These are phyloP conservation scores for Labia minor DNA, from an alignment of 2,888 invertebrate species.

Conservation along the genomic window DNA sequence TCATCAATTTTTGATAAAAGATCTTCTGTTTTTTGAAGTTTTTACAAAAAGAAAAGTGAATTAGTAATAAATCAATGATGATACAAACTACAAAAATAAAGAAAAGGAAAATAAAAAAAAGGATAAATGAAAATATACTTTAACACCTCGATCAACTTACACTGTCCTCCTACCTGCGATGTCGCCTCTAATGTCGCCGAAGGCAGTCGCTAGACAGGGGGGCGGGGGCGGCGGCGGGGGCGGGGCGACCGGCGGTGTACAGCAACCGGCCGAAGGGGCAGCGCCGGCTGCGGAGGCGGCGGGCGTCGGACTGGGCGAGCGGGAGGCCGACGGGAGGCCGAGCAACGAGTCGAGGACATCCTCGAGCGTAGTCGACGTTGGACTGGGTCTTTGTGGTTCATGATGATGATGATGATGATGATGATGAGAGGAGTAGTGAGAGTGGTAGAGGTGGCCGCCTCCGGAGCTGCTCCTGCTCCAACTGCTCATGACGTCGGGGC, in stretches of 20 bases:
- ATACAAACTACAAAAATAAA: background rate
- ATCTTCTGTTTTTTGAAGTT: too few relatives aligned
- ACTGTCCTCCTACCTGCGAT: slow-evolving; percentile 62
- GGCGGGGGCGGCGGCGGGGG: slow-evolving; percentile 29
- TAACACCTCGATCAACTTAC: slow-evolving; percentile 50
- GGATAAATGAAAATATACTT: background rate
- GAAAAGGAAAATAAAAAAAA: background rate
- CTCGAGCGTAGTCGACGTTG: slow-evolving; percentile 78
- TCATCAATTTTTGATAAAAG: too few relatives aligned
- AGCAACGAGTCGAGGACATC: slow-evolving; percentile 87
- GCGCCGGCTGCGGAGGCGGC: background rate
- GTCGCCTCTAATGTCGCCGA: slow-evolving; percentile 37
- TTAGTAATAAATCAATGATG: too few relatives aligned
- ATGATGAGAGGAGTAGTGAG: background rate
- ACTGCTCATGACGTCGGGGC: background rate
- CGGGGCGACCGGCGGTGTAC: slow-evolving; percentile 25
- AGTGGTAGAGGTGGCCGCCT: slow-evolving; percentile 17
- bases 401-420: background rate
- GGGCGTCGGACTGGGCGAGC: slow-evolving; percentile 59
- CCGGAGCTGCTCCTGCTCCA: background rate
- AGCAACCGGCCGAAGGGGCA: slow-evolving; percentile 18
- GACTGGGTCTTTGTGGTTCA: slow-evolving; percentile 46
- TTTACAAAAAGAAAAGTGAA: too few relatives aligned
- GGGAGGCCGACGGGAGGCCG: slow-evolving; percentile 66
- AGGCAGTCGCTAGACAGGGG: slow-evolving; percentile 34